phyloP scores from a whole-genome alignment of 2,888 invertebrate genomes.

The Lysandra bellargus region DNA sequence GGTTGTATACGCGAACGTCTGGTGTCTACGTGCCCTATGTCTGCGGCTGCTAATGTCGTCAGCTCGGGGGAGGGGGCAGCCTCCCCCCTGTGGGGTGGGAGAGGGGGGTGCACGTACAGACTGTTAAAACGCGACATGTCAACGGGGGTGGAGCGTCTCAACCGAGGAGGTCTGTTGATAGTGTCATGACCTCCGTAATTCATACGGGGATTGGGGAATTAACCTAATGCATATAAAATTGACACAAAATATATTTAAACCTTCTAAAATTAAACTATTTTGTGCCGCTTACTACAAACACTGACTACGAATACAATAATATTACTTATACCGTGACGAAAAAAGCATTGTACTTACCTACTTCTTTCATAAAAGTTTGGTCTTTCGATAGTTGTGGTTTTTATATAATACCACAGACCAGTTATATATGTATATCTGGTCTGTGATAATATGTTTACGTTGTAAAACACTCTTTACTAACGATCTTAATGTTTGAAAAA shows the following conservation, averaged over 20 bases:
- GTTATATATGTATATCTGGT: too few species aligned
- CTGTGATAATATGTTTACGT: too few species aligned
- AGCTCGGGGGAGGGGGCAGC: conserved; percentile 51
- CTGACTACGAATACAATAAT: too few species aligned
- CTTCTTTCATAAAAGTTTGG: too few species aligned
- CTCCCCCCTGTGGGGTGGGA: conserved; percentile 40
- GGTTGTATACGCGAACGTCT: conserved; percentile 54
- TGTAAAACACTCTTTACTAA: too few species aligned
- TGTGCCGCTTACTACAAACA: too few species aligned
- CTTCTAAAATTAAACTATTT: background rate
- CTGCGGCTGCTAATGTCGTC: conserved; percentile 80
- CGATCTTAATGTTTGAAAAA: too few species aligned
- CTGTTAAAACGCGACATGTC: conserved; percentile 80
- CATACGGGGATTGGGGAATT: conserved; percentile 32
- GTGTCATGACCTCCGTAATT: conserved; percentile 65
- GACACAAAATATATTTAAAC: background rate
- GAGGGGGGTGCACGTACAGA: conserved; percentile 63
- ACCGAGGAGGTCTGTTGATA: conserved; percentile 62
- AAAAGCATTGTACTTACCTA: too few species aligned
- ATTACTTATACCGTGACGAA: too few species aligned
- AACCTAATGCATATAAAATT: conserved; percentile 27
- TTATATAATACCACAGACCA: too few species aligned
- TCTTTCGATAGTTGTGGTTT: too few species aligned
- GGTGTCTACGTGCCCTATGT: conserved; percentile 72
- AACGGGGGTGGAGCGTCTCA: conserved; percentile 62